Percentiles rank a stretch among this genome's conserved stretches.
Conservation (phyloP, 2,888 invertebrate species). For the Diplazon laetatorius region DNA sequence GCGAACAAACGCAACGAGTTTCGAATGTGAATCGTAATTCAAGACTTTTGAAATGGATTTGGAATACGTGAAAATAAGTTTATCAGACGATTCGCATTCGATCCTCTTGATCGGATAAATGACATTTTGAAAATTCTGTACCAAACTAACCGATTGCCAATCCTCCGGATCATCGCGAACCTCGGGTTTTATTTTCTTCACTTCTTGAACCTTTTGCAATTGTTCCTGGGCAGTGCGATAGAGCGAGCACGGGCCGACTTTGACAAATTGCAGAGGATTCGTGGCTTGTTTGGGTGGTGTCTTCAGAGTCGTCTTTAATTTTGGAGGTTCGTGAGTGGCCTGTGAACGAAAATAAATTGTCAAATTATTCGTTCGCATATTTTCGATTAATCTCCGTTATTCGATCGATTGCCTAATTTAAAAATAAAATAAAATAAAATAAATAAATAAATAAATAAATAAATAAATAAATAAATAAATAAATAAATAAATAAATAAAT, state of each 20-base stretch:
- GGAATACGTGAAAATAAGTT: not conserved
- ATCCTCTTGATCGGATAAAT: not conserved
- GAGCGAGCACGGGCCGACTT: conserved; percentile 93
- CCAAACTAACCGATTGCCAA: conserved; percentile 92
- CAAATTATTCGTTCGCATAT: not conserved
- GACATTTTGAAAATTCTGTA: conserved; percentile 18
- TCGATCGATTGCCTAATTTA: too few species aligned
- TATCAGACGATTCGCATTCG: not conserved
- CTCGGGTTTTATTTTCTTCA: conserved; percentile 91
- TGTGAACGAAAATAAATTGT: conserved; percentile 60
- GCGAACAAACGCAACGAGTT: too few species aligned
- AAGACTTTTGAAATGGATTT: not conserved
- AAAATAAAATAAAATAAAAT: too few species aligned
- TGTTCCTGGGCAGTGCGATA: conserved; percentile 94
- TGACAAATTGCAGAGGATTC: conserved; percentile 94
- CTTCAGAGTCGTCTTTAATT: conserved; percentile 80
- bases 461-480: too few species aligned
- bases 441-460: too few species aligned
- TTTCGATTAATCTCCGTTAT: too few species aligned
- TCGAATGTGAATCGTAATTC: not conserved
- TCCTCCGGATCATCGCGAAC: conserved; percentile 93
- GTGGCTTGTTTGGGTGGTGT: conserved; percentile 92
- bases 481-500: too few species aligned
- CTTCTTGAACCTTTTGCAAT: conserved; percentile 92
- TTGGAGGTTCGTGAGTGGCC: conserved; percentile 80